A percentile compares a stretch with the other conserved stretches of the same genome.
phyloP scores from a whole-genome alignment of 2,888 invertebrate genomes.

The Lasioglossum vierecki region DNA sequence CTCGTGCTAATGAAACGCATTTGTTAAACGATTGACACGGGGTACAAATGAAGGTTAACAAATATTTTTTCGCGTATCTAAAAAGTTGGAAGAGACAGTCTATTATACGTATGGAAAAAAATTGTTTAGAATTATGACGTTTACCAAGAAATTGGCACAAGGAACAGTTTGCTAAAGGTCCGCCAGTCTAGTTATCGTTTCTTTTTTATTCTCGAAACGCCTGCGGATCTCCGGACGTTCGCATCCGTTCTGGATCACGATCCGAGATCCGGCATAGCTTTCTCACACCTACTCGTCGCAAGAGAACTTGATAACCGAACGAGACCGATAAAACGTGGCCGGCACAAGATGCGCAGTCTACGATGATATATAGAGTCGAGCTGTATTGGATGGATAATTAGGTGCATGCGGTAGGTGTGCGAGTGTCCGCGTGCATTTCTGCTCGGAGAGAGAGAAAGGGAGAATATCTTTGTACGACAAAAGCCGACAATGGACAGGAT shows the following conservation, averaged over 20 bases:
- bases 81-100: no score
- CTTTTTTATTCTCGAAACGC: not conserved
- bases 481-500: not conserved
- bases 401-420: not conserved
- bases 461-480: not conserved
- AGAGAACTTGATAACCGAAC: not conserved
- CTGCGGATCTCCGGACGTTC: not conserved
- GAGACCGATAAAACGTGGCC: not conserved
- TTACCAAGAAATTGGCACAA: no score
- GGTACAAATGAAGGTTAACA: no score
- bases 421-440: not conserved
- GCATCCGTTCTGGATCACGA: not conserved
- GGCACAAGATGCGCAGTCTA: no score
- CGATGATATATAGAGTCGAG: not conserved
- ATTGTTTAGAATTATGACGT: no score
- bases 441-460: not conserved
- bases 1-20: not conserved
- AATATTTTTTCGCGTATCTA: no score
- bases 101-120: no score
- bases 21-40: not conserved
- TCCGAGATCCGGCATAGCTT: not conserved
- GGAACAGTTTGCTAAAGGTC: not conserved
- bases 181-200: not conserved
- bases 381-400: constrained; percentile 3
- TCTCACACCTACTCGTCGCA: not conserved